A percentile compares a stretch with the other conserved stretches of the same genome.
Conservation (phyloP, 2,113 vertebrate species). For the Pyrgilauda ruficollis region DNA sequence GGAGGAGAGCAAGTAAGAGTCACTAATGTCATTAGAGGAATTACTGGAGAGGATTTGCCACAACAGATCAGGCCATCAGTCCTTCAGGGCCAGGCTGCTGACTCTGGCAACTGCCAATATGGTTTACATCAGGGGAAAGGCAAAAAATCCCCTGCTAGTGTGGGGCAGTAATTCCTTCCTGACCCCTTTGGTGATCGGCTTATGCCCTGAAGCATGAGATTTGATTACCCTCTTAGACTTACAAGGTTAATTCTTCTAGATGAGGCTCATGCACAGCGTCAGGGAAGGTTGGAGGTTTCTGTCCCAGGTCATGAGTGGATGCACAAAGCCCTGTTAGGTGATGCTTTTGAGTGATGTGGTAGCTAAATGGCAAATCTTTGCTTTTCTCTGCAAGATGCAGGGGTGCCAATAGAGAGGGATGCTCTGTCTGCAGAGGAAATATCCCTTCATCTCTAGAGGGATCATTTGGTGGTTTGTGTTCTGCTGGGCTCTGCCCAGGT, state of each 20-base stretch:
- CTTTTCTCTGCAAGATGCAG: not conserved
- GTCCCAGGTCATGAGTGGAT: not conserved
- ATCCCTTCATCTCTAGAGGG: fast-evolving
- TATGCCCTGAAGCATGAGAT: conserved; percentile 52
- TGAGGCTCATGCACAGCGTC: not conserved
- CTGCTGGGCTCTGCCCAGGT: not conserved
- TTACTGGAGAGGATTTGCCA: conserved; percentile 55
- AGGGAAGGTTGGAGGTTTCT: not conserved
- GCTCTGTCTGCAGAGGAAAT: not conserved
- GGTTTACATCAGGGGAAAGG: not conserved
- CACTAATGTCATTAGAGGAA: conserved; percentile 59
- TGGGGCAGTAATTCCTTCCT: conserved; percentile 60
- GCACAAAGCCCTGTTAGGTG: not conserved
- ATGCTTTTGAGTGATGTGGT: not conserved
- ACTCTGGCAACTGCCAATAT: not conserved
- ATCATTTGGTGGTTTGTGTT: not conserved
- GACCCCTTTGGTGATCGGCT: conserved; percentile 51
- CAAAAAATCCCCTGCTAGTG: conserved; percentile 10
- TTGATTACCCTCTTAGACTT: conserved; percentile 60
- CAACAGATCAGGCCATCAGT: conserved; percentile 21
- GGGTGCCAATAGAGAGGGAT: not conserved
- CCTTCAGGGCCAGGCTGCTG: not conserved
- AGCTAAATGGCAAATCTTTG: not conserved
- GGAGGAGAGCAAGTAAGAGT: conserved; percentile 30
- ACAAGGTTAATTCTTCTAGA: conserved; percentile 54